A percentile compares a stretch with the other conserved stretches of the same genome.
These are phyloP conservation scores for Aphaenogaster rudis DNA, from an alignment of 1,140 invertebrate species.

Conservation along the genomic window DNA sequence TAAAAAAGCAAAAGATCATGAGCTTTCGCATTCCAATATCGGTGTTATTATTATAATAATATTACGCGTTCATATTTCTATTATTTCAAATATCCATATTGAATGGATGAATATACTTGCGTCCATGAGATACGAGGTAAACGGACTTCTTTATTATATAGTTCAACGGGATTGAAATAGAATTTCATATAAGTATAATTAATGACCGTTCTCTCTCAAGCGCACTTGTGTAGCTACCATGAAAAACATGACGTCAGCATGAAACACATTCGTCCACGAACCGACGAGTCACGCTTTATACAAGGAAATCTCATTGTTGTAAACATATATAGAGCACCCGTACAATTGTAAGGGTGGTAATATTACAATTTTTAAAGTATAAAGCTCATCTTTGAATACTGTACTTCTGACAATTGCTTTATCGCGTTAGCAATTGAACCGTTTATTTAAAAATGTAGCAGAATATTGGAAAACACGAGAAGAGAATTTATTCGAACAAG, in stretches of 20 bases:
- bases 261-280: constrained; percentile 50
- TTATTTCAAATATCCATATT: not conserved
- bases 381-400: not conserved
- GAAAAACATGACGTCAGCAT: constrained; percentile 57
- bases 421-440: not conserved
- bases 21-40: not conserved
- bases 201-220: constrained; percentile 40
- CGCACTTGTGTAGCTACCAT: constrained; percentile 51
- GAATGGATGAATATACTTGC: constrained; percentile 5
- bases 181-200: constrained; percentile 51
- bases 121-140: constrained; percentile 40
- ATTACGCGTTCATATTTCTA: not conserved
- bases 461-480: not conserved
- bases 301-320: constrained; percentile 48
- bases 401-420: not conserved
- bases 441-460: not conserved
- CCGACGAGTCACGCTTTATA: constrained; percentile 53
- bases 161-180: constrained; percentile 35
- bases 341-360: constrained; percentile 8
- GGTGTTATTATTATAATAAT: not conserved
- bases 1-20: not conserved
- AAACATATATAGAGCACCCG: not conserved
- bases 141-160: constrained; percentile 52
- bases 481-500: not conserved
- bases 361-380: constrained; percentile 17